These are phyloP conservation scores for Megaceryle alcyon DNA, from an alignment of 2,797 vertebrate genomes.

Conservation along the genomic window DNA sequence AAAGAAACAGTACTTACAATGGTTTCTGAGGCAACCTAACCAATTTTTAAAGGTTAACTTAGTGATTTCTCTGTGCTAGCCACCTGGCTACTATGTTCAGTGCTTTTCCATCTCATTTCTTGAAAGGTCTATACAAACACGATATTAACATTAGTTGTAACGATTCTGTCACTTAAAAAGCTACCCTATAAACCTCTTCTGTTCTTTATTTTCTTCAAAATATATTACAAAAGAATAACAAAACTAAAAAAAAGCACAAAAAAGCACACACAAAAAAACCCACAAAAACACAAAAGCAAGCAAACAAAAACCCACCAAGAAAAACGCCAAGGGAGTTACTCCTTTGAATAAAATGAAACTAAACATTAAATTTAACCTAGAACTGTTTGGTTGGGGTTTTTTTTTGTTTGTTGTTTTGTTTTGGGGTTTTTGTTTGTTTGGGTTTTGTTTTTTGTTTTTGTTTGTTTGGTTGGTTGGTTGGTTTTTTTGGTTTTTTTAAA, in stretches of 20 bases:
- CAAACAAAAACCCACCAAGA: too few species aligned
- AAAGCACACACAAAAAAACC: too few species aligned
- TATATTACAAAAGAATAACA: not conserved
- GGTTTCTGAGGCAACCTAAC: not conserved
- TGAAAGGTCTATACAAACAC: not conserved
- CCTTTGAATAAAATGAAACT: not conserved
- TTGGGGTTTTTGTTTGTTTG: too few species aligned
- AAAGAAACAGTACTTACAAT: not conserved
- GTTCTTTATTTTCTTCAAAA: not conserved
- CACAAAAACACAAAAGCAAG: too few species aligned
- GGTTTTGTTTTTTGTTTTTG: too few species aligned
- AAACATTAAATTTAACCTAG: not conserved
- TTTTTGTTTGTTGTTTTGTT: too few species aligned
- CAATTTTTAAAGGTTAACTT: not conserved
- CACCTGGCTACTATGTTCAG: not conserved
- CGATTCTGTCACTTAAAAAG: not conserved
- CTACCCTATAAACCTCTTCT: not conserved
- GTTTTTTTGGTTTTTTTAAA: not conserved
- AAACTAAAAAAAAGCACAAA: not conserved
- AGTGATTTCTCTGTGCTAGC: not conserved
- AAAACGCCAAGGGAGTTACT: not conserved
- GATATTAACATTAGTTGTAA: not conserved
- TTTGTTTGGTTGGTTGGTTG: too few species aligned
- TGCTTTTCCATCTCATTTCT: not conserved
- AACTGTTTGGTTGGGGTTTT: not conserved